These are phyloP conservation scores for Rambutsinella grinnellia DNA, from an alignment of 2,888 invertebrate species.

Conservation along the genomic window DNA sequence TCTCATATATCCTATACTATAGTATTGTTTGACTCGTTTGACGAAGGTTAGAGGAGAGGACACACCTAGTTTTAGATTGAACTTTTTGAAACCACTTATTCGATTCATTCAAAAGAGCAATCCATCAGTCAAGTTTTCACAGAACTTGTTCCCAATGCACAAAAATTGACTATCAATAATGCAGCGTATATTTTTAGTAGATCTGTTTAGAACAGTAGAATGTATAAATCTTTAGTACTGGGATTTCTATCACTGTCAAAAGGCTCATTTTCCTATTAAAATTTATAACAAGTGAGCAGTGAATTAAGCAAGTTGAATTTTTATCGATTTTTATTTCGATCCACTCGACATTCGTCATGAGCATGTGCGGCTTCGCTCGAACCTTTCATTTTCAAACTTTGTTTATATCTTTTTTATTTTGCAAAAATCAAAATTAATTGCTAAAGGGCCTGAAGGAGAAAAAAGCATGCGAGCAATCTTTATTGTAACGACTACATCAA, in stretches of 20 bases:
- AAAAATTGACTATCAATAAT: too few species aligned
- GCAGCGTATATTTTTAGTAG: too few species aligned
- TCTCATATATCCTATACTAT: too few species aligned
- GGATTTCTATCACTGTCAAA: not conserved
- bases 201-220: not conserved
- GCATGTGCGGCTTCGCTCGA: not conserved
- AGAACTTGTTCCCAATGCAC: not conserved
- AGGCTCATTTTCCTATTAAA: not conserved
- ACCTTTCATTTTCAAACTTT: conserved; percentile 32
- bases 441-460: not conserved
- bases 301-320: not conserved
- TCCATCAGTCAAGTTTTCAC: not conserved
- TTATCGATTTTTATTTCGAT: too few species aligned
- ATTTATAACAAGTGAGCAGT: not conserved
- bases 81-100: not conserved
- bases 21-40: too few species aligned
- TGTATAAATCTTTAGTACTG: not conserved
- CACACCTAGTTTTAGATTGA: not conserved
- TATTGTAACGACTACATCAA: too few species aligned
- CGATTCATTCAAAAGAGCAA: not conserved
- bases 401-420: not conserved
- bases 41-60: not conserved
- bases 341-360: too few species aligned
- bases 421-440: not conserved
- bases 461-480: not conserved